These are phyloP conservation scores for Venusia cambrica DNA, from an alignment of 2,888 invertebrate species.

Conservation along the genomic window DNA sequence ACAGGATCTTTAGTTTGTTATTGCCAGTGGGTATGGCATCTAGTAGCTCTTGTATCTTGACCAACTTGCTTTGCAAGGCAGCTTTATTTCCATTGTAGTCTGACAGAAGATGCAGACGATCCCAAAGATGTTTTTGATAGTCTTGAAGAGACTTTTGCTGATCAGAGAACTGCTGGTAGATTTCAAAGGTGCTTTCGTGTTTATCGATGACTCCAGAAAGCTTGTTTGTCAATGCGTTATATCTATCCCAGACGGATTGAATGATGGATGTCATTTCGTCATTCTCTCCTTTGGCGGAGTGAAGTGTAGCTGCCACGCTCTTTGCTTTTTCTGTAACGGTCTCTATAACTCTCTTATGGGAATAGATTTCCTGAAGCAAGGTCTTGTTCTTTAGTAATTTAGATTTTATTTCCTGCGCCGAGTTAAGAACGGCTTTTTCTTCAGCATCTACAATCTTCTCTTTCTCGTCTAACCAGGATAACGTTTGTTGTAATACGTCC, in stretches of 20 bases:
- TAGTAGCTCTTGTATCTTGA: constrained; percentile 89
- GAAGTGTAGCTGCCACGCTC: constrained; percentile 81
- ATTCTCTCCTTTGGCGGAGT: constrained; percentile 77
- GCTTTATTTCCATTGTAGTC: constrained; percentile 94
- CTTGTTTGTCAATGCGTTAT: constrained; percentile 85
- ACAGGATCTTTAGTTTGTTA: constrained; percentile 87
- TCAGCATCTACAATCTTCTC: constrained; percentile 88
- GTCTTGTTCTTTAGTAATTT: constrained; percentile 93
- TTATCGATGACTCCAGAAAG: constrained; percentile 85
- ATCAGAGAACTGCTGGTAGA: constrained; percentile 93
- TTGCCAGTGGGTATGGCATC: constrained; percentile 89
- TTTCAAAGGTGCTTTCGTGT: constrained; percentile 88
- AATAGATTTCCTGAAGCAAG: constrained; percentile 92
- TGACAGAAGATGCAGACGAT: constrained; percentile 89
- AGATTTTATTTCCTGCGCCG: constrained; percentile 91
- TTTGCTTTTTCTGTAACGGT: constrained; percentile 94
- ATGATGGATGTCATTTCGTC: constrained; percentile 86
- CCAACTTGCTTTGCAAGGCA: constrained; percentile 89
- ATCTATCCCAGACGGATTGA: constrained; percentile 87
- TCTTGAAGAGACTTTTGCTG: constrained; percentile 93
- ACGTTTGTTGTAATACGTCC: constrained; percentile 90
- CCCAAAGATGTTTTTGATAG: constrained; percentile 94
- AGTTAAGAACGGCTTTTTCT: constrained; percentile 86
- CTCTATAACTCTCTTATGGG: constrained; percentile 95
- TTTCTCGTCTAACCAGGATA: constrained; percentile 92